Percentiles rank a stretch among this genome's conserved stretches.
Conservation (phyloP, 2,888 invertebrate species). For the Philonicus albiceps region DNA sequence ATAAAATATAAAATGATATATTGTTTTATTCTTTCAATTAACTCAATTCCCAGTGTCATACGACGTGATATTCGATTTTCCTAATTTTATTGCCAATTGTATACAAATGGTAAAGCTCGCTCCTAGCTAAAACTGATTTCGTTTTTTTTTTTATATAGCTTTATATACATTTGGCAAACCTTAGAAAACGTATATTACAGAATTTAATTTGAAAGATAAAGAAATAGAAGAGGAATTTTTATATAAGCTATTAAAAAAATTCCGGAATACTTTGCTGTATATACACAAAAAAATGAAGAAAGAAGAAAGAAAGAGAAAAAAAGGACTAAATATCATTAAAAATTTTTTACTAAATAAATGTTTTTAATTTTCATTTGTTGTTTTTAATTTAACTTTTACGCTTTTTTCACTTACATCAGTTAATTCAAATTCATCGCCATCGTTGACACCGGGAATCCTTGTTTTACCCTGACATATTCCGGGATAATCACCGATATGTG, state of each 20-base stretch:
- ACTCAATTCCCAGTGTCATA: constrained; percentile 46
- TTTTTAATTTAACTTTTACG: background rate
- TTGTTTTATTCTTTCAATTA: background rate
- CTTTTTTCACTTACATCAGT: constrained; percentile 79
- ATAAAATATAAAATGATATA: constrained; percentile 43
- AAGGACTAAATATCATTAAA: background rate
- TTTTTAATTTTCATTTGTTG: background rate
- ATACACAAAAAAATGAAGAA: background rate
- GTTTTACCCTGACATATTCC: constrained; percentile 95
- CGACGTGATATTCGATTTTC: background rate
- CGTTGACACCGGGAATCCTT: constrained; percentile 94
- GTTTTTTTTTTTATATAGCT: background rate
- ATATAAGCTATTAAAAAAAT: constrained; percentile 22
- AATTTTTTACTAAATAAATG: background rate
- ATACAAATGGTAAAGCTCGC: constrained; percentile 43
- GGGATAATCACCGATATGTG: constrained; percentile 86
- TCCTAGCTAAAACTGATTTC: constrained; percentile 45
- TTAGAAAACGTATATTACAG: background rate
- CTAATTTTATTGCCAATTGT: constrained; percentile 35
- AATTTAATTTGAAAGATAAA: background rate
- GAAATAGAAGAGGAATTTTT: background rate
- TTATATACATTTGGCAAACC: constrained; percentile 13
- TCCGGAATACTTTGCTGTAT: constrained; percentile 43
- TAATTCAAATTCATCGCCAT: constrained; percentile 85
- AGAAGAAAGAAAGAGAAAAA: constrained; percentile 2